phyloP scores from a whole-genome alignment of 2,113 vertebrate species.

The Clarias magur region DNA sequence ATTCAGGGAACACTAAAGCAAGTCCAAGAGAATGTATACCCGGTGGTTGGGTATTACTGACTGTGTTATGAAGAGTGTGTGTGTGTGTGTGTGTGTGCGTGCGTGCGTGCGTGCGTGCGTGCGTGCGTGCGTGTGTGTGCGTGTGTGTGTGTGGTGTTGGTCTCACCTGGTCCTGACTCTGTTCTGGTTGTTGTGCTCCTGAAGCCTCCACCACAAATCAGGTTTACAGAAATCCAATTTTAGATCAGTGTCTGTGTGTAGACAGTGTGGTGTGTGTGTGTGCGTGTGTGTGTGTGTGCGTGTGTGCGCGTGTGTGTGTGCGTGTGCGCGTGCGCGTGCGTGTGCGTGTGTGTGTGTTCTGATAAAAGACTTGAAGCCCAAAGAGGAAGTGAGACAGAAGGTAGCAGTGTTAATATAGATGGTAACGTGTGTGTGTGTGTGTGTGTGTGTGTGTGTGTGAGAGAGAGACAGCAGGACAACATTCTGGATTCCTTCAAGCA shows the following conservation, averaged over 20 bases:
- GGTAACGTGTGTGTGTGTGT: constrained; percentile 2
- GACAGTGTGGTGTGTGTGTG: not conserved
- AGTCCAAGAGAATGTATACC: too few species aligned
- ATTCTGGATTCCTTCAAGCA: constrained; percentile 80
- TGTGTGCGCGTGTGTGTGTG: constrained; percentile 55
- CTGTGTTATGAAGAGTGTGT: too few species aligned
- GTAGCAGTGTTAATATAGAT: constrained; percentile 30
- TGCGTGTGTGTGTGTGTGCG: constrained; percentile 11
- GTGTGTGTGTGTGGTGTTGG: not conserved
- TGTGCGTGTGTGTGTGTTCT: constrained; percentile 45
- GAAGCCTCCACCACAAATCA: too few species aligned
- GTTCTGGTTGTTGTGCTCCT: too few species aligned
- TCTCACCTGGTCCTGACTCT: too few species aligned
- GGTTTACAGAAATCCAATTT: too few species aligned
- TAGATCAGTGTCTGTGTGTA: too few species aligned
- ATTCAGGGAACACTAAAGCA: too few species aligned
- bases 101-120: too few species aligned
- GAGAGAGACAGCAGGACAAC: constrained; percentile 74
- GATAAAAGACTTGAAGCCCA: constrained; percentile 60
- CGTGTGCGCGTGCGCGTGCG: constrained; percentile 31
- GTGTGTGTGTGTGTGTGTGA: constrained; percentile 24
- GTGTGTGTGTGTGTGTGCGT: too few species aligned
- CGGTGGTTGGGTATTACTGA: too few species aligned
- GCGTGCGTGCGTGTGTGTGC: too few species aligned
- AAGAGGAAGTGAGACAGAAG: constrained; percentile 59